Percentiles rank a stretch among this genome's conserved stretches.
Conservation (phyloP, 2,888 invertebrate species). For the Orchestes rusci region DNA sequence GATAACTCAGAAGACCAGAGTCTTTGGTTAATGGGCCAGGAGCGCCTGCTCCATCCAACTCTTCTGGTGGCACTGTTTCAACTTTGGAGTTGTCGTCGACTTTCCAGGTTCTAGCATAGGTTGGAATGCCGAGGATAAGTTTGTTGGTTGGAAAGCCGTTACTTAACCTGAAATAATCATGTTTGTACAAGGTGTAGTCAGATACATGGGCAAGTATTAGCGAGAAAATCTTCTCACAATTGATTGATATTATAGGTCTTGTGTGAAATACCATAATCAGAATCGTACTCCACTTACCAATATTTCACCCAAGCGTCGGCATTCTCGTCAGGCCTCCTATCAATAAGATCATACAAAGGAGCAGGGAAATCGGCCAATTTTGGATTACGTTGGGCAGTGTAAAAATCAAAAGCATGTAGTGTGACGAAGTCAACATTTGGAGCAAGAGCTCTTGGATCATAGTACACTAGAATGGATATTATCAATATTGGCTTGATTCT, state of each 20-base stretch:
- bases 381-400: constrained; percentile 61
- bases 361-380: constrained; percentile 68
- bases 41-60: constrained; percentile 59
- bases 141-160: constrained; percentile 58
- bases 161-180: constrained; percentile 50
- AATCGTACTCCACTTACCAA: constrained; percentile 48
- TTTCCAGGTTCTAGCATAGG: constrained; percentile 69
- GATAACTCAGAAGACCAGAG: constrained; percentile 65
- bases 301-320: constrained; percentile 57
- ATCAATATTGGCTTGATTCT: no score
- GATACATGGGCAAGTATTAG: no score
- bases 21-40: constrained; percentile 62
- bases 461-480: constrained; percentile 55
- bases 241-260: neutral
- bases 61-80: constrained; percentile 64
- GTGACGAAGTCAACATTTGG: constrained; percentile 71
- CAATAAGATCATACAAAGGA: constrained; percentile 63
- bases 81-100: constrained; percentile 63
- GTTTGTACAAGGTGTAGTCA: no score
- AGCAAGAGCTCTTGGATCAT: constrained; percentile 64
- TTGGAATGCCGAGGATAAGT: constrained; percentile 60
- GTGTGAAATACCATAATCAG: no score
- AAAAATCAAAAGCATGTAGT: constrained; percentile 69
- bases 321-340: constrained; percentile 59
- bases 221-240: neutral